Percentiles rank a stretch among this genome's conserved stretches.
phyloP scores from a whole-genome alignment of 2,888 invertebrate genomes.

The Phaedon cochleariae region DNA sequence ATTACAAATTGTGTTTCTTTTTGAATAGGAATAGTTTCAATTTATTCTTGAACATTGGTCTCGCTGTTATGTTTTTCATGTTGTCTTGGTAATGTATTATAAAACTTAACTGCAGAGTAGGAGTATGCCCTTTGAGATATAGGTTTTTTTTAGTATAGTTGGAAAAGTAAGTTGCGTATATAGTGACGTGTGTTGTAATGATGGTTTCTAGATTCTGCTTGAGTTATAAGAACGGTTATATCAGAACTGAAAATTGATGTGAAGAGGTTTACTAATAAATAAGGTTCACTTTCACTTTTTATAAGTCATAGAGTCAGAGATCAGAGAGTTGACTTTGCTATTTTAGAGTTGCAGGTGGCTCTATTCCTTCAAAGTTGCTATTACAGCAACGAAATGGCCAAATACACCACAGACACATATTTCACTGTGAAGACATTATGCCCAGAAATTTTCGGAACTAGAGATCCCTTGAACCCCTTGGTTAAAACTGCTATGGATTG shows the following conservation, averaged over 20 bases:
- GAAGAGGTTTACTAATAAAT: too few relatives aligned
- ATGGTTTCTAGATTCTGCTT: too few relatives aligned
- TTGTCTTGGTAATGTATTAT: neutral
- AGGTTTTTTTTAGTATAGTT: neutral
- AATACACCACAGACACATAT: slow-evolving; percentile 74
- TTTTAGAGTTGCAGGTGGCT: slow-evolving; percentile 64
- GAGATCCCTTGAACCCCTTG: slow-evolving; percentile 65
- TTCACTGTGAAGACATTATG: slow-evolving; percentile 74
- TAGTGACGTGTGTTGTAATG: too few relatives aligned
- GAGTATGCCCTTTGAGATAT: neutral
- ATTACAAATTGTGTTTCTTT: too few relatives aligned
- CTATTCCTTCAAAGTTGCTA: slow-evolving; percentile 76
- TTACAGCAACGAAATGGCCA: slow-evolving; percentile 73
- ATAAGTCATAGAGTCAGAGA: too few relatives aligned
- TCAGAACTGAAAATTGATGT: too few relatives aligned
- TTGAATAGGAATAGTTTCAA: too few relatives aligned
- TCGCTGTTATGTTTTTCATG: neutral
- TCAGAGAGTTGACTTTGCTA: neutral
- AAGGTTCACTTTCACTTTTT: too few relatives aligned
- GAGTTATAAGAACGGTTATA: too few relatives aligned
- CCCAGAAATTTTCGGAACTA: slow-evolving; percentile 70
- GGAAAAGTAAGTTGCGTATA: neutral
- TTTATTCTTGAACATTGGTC: too few relatives aligned
- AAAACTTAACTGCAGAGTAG: neutral
- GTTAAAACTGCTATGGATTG: slow-evolving; percentile 62